phyloP scores from a whole-genome alignment of 2,113 vertebrate genomes.

The Boulengeromyrus knoepffleri region DNA sequence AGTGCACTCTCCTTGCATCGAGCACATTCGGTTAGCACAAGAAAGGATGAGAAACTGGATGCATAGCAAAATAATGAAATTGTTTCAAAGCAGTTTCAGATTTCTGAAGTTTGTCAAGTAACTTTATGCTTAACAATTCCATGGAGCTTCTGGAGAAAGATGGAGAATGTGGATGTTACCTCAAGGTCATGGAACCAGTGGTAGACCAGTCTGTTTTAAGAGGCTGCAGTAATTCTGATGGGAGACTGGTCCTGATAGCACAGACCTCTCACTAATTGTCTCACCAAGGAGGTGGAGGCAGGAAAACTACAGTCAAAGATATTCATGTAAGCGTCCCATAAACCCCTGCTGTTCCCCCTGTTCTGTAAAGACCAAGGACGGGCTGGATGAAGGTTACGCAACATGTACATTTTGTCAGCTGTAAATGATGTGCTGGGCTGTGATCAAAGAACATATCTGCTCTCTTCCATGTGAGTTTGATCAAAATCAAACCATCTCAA shows the following conservation, averaged over 20 bases:
- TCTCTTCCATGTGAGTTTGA: background rate
- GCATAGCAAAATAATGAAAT: background rate
- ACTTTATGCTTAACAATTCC: constrained; percentile 51
- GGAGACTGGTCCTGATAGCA: constrained; percentile 17
- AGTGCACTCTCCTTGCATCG: background rate
- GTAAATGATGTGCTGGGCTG: background rate
- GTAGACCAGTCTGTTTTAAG: constrained; percentile 33
- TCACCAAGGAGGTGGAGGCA: constrained; percentile 1
- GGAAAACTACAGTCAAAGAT: background rate
- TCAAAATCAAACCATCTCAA: background rate
- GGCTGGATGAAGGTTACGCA: background rate
- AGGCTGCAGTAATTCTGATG: constrained; percentile 32
- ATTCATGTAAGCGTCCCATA: background rate
- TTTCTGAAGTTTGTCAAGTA: constrained; percentile 39
- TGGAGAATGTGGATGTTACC: constrained; percentile 44
- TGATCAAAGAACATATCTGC: background rate
- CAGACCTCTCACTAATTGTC: constrained; percentile 32
- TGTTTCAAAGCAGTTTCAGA: background rate
- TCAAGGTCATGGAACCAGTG: constrained; percentile 24
- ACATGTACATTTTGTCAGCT: background rate
- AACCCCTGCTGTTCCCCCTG: background rate
- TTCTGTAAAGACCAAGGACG: background rate
- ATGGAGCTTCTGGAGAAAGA: constrained; percentile 48
- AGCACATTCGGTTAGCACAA: background rate
- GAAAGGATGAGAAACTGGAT: background rate